Conservation (phyloP, 2,797 vertebrate genomes). For the Epinephelus awoara region DNA sequence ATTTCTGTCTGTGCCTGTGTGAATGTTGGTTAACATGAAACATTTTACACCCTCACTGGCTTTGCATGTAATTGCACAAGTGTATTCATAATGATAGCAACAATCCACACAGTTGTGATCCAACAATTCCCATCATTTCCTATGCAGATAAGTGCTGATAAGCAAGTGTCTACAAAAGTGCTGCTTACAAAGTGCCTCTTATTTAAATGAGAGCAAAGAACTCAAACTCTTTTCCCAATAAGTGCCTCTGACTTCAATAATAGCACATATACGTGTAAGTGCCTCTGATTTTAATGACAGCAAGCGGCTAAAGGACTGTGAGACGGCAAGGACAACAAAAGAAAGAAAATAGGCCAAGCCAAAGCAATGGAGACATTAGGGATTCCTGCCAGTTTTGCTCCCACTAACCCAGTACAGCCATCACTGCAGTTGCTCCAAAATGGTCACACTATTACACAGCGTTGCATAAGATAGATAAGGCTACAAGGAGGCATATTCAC, state of each 20-base stretch:
- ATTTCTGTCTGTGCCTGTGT: background rate
- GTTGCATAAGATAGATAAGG: constrained; percentile 81
- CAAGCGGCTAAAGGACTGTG: constrained; percentile 43
- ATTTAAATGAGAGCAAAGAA: constrained; percentile 62
- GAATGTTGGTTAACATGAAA: constrained; percentile 18
- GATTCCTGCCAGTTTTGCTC: constrained; percentile 75
- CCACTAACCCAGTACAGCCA: constrained; percentile 75
- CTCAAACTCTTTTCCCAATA: constrained; percentile 51
- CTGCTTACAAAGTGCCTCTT: constrained; percentile 52
- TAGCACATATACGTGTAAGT: too few species aligned
- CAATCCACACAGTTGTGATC: constrained; percentile 41
- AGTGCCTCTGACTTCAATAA: constrained; percentile 56
- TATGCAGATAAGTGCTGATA: constrained; percentile 63
- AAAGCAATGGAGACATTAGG: constrained; percentile 58
- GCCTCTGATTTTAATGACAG: constrained; percentile 57
- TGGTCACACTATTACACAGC: constrained; percentile 79
- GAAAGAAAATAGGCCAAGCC: constrained; percentile 68
- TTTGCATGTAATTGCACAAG: constrained; percentile 33
- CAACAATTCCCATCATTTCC: constrained; percentile 34
- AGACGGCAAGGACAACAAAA: constrained; percentile 57
- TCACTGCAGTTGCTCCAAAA: constrained; percentile 66
- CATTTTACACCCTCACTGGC: background rate
- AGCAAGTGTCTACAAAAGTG: constrained; percentile 50
- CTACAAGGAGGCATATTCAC: constrained; percentile 66
- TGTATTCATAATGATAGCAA: constrained; percentile 16